Evolutionary conservation across 2,888 invertebrate species (phyloP).

Genomic region (Eupeodes luniger): DNA sequence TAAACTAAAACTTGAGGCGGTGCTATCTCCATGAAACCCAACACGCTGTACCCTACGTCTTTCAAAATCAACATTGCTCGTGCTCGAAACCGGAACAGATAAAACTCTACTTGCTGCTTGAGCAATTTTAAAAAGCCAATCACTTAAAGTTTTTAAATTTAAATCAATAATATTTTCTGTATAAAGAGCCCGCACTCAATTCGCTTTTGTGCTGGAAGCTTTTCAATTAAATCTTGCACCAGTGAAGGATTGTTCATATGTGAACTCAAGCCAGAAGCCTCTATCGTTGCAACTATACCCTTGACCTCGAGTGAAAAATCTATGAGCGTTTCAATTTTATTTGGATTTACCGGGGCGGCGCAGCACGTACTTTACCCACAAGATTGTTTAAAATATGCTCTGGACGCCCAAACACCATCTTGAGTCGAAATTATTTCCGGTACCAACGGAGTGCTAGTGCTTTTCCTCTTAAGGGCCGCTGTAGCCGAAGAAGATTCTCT

Average conservation of each 20-base stretch:
- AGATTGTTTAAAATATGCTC: conserved; percentile 58
- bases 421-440: conserved; percentile 60
- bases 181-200: conserved; percentile 19
- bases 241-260: conserved; percentile 20
- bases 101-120: background rate
- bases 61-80: too few species aligned
- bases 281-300: conserved; percentile 13
- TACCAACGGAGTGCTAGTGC: conserved; percentile 55
- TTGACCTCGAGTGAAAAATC: conserved; percentile 25
- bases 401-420: conserved; percentile 61
- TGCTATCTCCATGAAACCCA: too few species aligned
- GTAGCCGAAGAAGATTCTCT: conserved; percentile 54
- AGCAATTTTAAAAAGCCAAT: background rate
- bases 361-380: conserved; percentile 39
- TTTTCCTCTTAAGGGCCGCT: conserved; percentile 54
- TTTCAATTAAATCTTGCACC: conserved; percentile 2
- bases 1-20: too few species aligned
- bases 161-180: background rate
- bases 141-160: background rate
- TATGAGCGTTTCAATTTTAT: conserved; percentile 20
- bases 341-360: conserved; percentile 24
- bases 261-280: conserved; percentile 5
- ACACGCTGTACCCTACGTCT: background rate
- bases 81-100: too few species aligned
- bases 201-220: conserved; percentile 24